These are phyloP conservation scores for Tautogolabrus adspersus DNA, from an alignment of 2,113 vertebrate species.

Conservation along the genomic window DNA sequence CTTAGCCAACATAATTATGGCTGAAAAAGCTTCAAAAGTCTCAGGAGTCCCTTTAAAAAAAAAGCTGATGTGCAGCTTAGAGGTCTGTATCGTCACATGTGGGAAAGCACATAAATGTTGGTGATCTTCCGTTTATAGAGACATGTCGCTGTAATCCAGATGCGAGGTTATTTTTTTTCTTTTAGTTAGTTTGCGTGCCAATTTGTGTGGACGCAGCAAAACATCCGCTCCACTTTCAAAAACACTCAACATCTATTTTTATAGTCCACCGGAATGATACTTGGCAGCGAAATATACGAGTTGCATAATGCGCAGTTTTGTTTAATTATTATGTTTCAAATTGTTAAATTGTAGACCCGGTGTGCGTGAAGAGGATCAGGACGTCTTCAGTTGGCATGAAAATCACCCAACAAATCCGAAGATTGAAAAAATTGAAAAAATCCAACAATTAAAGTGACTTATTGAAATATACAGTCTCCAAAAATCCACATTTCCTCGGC, in stretches of 20 bases:
- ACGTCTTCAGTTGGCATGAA: not conserved
- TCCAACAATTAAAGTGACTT: not conserved
- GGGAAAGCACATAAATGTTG: not conserved
- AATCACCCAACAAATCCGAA: not conserved
- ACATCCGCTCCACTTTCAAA: slow-evolving; percentile 13
- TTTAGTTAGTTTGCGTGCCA: slow-evolving; percentile 35
- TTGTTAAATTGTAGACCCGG: not conserved
- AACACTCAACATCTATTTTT: slow-evolving; percentile 28
- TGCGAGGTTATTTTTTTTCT: slow-evolving; percentile 9
- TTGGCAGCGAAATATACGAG: slow-evolving; percentile 10
- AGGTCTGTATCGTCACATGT: slow-evolving; percentile 1
- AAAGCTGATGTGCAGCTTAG: not conserved
- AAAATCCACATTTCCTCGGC: slow-evolving; percentile 27
- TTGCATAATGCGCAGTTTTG: slow-evolving; percentile 13
- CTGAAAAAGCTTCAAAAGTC: slow-evolving; percentile 33
- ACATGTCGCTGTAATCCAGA: slow-evolving; percentile 40
- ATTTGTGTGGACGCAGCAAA: slow-evolving; percentile 25
- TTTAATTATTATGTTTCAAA: not conserved
- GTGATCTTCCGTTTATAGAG: not conserved
- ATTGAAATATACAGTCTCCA: not conserved
- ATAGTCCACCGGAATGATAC: slow-evolving; percentile 27
- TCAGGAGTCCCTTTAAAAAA: not conserved
- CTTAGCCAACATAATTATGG: not conserved
- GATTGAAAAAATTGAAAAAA: not conserved
- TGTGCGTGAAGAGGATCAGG: slow-evolving; percentile 13